Percentiles rank a stretch among this genome's conserved stretches.
These are phyloP conservation scores for Andrena cerasifolii DNA, from an alignment of 1,140 invertebrate genomes.

Conservation along the genomic window DNA sequence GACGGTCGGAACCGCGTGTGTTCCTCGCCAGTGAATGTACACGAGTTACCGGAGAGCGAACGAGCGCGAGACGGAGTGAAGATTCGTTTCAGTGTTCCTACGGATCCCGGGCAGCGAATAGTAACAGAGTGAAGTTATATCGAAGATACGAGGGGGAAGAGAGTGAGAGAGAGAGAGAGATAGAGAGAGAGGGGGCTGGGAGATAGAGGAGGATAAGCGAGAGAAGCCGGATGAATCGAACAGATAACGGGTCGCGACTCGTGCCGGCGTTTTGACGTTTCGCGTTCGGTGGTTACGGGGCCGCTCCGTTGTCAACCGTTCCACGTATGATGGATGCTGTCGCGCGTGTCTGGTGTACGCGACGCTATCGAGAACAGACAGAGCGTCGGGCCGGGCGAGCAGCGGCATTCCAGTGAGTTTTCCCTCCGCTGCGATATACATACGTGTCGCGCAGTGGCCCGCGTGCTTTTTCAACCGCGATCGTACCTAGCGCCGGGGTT, in stretches of 20 bases:
- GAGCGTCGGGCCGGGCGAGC: conserved; percentile 58
- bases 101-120: too few species aligned
- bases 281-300: conserved; percentile 22
- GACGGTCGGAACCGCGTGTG: conserved; percentile 41
- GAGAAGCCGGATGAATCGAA: conserved; percentile 37
- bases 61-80: not conserved
- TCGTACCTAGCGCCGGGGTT: not conserved
- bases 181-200: not conserved
- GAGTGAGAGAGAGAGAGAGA: not conserved
- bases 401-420: conserved; percentile 50
- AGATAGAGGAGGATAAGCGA: too few species aligned
- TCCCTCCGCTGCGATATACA: not conserved
- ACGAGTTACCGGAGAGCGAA: conserved; percentile 18
- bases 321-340: conserved; percentile 72
- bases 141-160: not conserved
- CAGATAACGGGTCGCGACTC: conserved; percentile 42
- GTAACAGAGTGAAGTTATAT: not conserved
- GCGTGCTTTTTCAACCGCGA: conserved; percentile 21
- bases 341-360: conserved; percentile 63
- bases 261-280: conserved; percentile 63
- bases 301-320: conserved; percentile 27
- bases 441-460: conserved; percentile 28
- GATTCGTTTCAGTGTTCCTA: too few species aligned
- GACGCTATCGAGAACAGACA: conserved; percentile 67
- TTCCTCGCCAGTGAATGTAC: conserved; percentile 17